Evolutionary conservation across 2,888 invertebrate genomes (phyloP).

Genomic region (Andrena camellia): DNA sequence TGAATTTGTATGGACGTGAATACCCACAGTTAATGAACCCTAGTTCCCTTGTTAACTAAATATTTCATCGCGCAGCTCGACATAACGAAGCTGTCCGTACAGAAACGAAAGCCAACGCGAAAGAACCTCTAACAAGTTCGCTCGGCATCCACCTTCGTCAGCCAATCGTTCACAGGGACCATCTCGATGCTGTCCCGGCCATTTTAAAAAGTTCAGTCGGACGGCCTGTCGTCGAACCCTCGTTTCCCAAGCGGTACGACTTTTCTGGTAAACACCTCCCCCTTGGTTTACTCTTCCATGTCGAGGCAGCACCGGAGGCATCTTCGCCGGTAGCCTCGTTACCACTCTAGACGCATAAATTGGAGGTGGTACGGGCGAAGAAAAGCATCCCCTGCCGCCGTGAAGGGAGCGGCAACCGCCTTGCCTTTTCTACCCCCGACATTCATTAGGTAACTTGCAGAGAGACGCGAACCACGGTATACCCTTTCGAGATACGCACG

Average conservation of each 20-base stretch:
- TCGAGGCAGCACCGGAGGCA: conserved; percentile 31
- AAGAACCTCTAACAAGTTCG: conserved; percentile 24
- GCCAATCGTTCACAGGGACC: conserved; percentile 4
- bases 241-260: conserved; percentile 18
- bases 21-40: no score
- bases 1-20: no score
- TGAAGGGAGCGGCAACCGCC: conserved; percentile 41
- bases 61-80: background rate
- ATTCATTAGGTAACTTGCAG: conserved; percentile 73
- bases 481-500: conserved; percentile 64
- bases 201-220: conserved; percentile 30
- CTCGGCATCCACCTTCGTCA: conserved; percentile 7
- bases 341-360: conserved; percentile 75
- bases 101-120: background rate
- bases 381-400: conserved; percentile 44
- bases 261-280: conserved; percentile 34
- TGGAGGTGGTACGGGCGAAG: conserved; percentile 67
- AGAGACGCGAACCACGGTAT: conserved; percentile 54
- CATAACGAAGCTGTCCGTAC: background rate
- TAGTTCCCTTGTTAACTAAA: background rate
- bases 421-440: conserved; percentile 61
- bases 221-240: conserved; percentile 15
- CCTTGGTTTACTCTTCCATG: conserved; percentile 15
- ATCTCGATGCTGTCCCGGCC: background rate
- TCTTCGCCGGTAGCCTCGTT: conserved; percentile 63